Percentiles rank a stretch among this genome's conserved stretches.
phyloP scores from a whole-genome alignment of 2,113 vertebrate genomes.

The Hydrolagus affinis region DNA sequence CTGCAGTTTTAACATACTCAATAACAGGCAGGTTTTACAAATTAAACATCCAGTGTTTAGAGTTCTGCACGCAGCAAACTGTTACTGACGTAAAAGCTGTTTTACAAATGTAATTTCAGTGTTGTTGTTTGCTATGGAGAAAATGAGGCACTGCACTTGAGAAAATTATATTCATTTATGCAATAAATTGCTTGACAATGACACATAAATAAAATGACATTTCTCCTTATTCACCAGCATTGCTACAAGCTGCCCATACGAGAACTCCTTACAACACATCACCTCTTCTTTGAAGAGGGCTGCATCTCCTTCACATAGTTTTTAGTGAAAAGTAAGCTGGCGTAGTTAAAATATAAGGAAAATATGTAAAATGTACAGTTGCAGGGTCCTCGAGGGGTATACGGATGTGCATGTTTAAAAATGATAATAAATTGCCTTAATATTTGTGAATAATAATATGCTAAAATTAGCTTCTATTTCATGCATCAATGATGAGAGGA shows the following conservation, averaged over 20 bases:
- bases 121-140: too few species aligned
- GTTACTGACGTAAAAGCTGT: too few species aligned
- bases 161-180: not conserved
- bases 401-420: not conserved
- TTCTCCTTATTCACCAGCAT: not conserved
- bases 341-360: not conserved
- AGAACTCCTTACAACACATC: not conserved
- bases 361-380: not conserved
- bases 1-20: too few species aligned
- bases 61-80: too few species aligned
- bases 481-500: not conserved
- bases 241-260: not conserved
- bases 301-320: not conserved
- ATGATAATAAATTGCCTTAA: slow-evolving; percentile 2
- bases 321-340: not conserved
- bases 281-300: not conserved
- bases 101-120: too few species aligned
- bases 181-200: not conserved
- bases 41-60: too few species aligned
- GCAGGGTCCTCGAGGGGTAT: not conserved
- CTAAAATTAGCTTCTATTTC: slow-evolving; percentile 15
- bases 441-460: not conserved
- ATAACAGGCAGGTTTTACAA: too few species aligned
- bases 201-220: not conserved
- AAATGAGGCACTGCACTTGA: not conserved